These are phyloP conservation scores for Argyra leucocephala DNA, from an alignment of 2,888 invertebrate species.

Conservation along the genomic window DNA sequence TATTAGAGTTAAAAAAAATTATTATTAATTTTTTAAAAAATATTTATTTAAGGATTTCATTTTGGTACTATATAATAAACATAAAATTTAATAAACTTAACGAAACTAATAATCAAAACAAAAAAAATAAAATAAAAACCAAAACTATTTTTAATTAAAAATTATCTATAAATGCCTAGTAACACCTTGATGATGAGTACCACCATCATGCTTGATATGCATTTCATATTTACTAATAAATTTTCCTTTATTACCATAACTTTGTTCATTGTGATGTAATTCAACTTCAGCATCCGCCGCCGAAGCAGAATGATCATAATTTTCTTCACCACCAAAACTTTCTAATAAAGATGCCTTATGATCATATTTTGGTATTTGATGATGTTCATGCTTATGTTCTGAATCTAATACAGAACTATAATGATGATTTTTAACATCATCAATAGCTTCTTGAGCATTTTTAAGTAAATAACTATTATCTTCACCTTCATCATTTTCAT, in stretches of 20 bases:
- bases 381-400: not conserved
- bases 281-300: not conserved
- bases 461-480: not conserved
- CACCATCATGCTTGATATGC: not conserved
- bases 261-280: not conserved
- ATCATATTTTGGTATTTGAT: not conserved
- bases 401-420: not conserved
- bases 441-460: not conserved
- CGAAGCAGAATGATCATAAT: not conserved
- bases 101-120: no score
- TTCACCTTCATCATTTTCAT: not conserved
- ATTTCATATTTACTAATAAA: slow-evolving; percentile 6
- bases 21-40: no score
- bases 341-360: not conserved
- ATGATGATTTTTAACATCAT: not conserved
- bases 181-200: not conserved
- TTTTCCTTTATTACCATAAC: slow-evolving; percentile 6
- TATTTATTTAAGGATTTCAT: no score
- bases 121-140: no score
- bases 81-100: no score
- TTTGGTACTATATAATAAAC: no score
- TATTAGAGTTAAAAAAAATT: no score
- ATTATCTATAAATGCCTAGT: not conserved
- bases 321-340: not conserved
- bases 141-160: not conserved